A percentile compares a stretch with the other conserved stretches of the same genome.
These are phyloP conservation scores for Paratilapia polleni DNA, from an alignment of 2,113 vertebrate species.

Conservation along the genomic window DNA sequence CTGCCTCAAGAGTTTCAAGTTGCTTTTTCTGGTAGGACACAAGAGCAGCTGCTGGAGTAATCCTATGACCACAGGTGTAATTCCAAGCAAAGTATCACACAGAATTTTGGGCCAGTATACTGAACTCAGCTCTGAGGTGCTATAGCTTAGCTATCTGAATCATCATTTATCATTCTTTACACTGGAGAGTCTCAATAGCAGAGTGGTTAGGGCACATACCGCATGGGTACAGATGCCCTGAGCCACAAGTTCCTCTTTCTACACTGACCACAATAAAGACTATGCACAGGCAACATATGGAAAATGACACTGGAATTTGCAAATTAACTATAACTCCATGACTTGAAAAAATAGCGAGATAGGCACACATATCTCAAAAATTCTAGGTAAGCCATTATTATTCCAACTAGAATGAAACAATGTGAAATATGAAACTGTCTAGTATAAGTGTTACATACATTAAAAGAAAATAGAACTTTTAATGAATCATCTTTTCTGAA, in stretches of 20 bases:
- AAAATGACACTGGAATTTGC: background rate
- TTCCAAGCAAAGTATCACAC: background rate
- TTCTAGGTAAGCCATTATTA: background rate
- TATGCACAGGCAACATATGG: background rate
- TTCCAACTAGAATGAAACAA: background rate
- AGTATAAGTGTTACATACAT: background rate
- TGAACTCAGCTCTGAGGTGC: background rate
- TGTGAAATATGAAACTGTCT: background rate
- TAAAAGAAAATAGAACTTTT: background rate
- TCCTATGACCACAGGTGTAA: background rate
- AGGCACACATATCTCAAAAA: no score
- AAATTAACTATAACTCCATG: background rate
- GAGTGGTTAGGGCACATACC: background rate
- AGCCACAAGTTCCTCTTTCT: background rate
- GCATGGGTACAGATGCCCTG: no score
- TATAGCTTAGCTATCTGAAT: background rate
- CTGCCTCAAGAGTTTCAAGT: background rate
- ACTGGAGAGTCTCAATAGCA: background rate
- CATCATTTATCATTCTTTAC: background rate
- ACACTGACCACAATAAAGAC: background rate
- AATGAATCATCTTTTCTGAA: background rate
- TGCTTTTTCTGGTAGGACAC: background rate
- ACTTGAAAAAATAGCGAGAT: background rate
- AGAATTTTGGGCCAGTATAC: background rate
- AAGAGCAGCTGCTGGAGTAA: background rate